phyloP scores from a whole-genome alignment of 2,113 vertebrate species.

The Ceyx melanurus region DNA sequence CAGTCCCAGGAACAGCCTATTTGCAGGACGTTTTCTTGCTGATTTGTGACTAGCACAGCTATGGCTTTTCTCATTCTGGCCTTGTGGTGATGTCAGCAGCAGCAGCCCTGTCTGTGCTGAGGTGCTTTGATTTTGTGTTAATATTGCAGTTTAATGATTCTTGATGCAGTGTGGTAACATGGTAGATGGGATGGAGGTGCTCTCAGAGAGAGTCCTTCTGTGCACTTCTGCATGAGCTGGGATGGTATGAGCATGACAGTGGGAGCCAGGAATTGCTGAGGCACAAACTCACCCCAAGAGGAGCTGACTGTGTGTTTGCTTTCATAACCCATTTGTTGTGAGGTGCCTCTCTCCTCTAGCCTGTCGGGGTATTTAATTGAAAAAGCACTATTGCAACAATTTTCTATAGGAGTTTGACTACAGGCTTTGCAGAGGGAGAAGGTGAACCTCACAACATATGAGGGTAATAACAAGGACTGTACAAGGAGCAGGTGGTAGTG shows the following conservation, averaged over 20 bases:
- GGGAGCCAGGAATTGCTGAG: not conserved
- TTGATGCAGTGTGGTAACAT: not conserved
- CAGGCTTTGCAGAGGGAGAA: not conserved
- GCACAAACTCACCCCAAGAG: not conserved
- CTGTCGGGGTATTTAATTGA: accelerated
- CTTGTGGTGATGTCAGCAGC: not conserved
- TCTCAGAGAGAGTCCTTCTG: not conserved
- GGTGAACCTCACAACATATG: accelerated
- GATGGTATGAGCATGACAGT: not conserved
- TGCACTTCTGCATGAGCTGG: not conserved
- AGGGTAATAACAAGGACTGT: not conserved
- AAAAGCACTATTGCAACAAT: not conserved
- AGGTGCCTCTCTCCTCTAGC: not conserved
- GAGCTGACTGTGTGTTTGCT: not conserved
- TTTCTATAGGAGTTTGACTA: too few species aligned
- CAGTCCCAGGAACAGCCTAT: accelerated
- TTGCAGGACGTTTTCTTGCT: accelerated
- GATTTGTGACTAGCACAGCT: accelerated
- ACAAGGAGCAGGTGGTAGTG: not conserved
- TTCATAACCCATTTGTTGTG: not conserved
- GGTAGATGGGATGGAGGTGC: not conserved
- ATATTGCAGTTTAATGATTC: accelerated
- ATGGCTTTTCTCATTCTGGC: accelerated
- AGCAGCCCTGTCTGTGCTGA: accelerated
- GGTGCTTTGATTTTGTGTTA: not conserved